Evolutionary conservation across 2,888 invertebrate species (phyloP).

Genomic region (Nemurella pictetii): DNA sequence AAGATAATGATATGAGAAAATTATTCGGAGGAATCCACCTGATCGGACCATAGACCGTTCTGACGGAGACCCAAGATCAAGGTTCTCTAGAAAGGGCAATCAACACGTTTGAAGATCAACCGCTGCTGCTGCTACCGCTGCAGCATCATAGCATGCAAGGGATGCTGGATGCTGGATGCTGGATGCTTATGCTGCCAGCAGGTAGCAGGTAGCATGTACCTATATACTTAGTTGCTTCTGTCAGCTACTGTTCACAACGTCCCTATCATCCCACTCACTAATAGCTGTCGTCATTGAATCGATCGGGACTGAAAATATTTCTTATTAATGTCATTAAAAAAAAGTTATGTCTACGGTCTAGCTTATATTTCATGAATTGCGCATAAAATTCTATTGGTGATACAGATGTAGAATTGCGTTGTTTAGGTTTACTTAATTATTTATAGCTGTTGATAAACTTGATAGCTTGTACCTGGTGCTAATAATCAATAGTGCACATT

Average conservation of each 20-base stretch:
- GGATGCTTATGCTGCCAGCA: not conserved
- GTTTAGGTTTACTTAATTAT: no score
- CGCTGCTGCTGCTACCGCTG: not conserved
- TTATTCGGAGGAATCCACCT: not conserved
- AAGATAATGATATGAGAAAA: not conserved
- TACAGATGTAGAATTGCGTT: no score
- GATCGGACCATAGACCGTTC: not conserved
- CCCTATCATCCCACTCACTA: not conserved
- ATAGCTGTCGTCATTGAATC: not conserved
- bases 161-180: not conserved
- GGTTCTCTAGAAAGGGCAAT: not conserved
- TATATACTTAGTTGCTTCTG: not conserved
- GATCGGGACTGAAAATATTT: no score
- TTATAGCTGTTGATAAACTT: no score
- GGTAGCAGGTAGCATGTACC: not conserved
- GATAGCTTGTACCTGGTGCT: no score
- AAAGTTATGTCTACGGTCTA: no score
- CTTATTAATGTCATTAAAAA: no score
- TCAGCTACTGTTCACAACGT: not conserved
- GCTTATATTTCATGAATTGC: no score
- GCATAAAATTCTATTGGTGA: no score
- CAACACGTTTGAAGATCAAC: not conserved
- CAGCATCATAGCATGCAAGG: not conserved
- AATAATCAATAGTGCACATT: no score
- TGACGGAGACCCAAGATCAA: not conserved